Percentiles rank a stretch among this genome's conserved stretches.
Evolutionary conservation across 92 coral and sea anemone genomes (phyloP).

Genomic region (Parazoanthus atlanticus): DNA sequence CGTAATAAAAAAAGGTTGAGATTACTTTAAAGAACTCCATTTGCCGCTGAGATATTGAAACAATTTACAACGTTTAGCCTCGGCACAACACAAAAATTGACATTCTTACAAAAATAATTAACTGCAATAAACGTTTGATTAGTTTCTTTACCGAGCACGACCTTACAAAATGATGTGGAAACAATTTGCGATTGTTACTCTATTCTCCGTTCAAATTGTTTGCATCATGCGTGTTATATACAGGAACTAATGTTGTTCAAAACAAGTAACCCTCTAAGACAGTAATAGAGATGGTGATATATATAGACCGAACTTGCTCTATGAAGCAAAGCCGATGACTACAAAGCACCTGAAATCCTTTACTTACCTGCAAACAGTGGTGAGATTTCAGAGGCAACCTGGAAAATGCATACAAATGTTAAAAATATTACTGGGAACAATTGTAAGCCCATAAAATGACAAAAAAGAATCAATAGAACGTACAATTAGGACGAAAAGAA

Average conservation of each 20-base stretch:
- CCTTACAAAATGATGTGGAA: too few species aligned
- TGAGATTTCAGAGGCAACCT: not conserved
- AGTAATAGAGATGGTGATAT: not conserved
- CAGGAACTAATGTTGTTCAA: not conserved
- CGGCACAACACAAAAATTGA: too few species aligned
- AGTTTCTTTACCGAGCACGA: too few species aligned
- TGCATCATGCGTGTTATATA: not conserved
- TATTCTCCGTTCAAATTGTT: not conserved
- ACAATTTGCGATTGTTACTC: not conserved
- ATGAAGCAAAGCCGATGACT: not conserved
- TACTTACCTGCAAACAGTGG: not conserved
- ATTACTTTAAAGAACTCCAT: too few species aligned
- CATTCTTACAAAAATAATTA: not conserved
- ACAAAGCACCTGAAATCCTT: not conserved
- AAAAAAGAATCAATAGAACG: not conserved
- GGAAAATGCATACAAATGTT: not conserved
- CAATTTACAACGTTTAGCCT: too few species aligned
- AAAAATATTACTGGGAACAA: too few species aligned
- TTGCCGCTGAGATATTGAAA: too few species aligned
- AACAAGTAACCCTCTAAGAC: not conserved
- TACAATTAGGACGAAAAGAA: not conserved
- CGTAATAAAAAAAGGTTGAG: too few species aligned
- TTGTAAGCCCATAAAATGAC: too few species aligned
- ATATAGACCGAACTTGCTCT: too few species aligned
- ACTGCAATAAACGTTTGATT: too few species aligned